Evolutionary conservation across 2,113 vertebrate species (phyloP).

Genomic region (Raphicerus campestris): DNA sequence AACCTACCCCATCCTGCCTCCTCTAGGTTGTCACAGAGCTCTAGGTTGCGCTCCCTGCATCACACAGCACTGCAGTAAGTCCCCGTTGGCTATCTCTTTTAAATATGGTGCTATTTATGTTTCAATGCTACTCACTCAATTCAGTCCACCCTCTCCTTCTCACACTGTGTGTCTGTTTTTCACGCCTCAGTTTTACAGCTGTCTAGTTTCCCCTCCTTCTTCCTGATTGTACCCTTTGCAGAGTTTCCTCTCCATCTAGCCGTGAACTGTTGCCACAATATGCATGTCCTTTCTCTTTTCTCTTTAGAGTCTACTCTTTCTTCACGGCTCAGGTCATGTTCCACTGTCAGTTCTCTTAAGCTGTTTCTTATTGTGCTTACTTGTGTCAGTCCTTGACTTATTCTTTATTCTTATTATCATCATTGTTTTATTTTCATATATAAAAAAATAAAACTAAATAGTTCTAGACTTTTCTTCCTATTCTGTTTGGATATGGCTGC

Average conservation of each 20-base stretch:
- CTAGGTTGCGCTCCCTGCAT: neutral
- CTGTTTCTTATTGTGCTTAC: neutral
- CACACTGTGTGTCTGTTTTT: neutral
- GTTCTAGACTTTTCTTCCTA: constrained; percentile 84
- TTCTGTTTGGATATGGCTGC: constrained; percentile 83
- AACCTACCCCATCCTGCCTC: neutral
- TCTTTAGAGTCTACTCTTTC: neutral
- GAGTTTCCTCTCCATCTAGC: too few relatives aligned
- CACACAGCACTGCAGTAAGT: neutral
- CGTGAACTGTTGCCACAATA: fast-evolving
- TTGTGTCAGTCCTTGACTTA: neutral
- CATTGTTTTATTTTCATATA: constrained; percentile 90
- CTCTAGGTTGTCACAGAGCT: neutral
- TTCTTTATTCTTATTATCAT: constrained; percentile 70
- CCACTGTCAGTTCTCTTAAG: neutral
- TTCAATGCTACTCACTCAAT: neutral
- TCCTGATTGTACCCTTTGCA: neutral
- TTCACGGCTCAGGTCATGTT: neutral
- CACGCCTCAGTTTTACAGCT: neutral
- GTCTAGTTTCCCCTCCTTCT: neutral
- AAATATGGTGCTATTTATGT: neutral
- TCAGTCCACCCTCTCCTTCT: neutral
- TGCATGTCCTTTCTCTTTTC: neutral
- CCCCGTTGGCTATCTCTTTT: neutral
- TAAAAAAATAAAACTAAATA: constrained; percentile 94